Base-by-base conservation (phyloP, 1,140 invertebrate genomes). In the Heliconius hewitsoni region DNA sequence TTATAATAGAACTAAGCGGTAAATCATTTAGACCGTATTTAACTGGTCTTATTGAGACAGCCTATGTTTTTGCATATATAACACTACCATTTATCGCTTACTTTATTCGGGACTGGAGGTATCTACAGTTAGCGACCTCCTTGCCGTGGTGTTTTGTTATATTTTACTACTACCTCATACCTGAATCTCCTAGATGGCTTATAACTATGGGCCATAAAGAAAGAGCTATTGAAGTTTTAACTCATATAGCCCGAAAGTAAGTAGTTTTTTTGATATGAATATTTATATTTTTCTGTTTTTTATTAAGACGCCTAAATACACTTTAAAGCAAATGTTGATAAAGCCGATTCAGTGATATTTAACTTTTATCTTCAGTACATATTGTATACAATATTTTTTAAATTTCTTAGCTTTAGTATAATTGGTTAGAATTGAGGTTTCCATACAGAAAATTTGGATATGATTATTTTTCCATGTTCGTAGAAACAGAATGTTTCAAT, bases 21-120 rank as follows among this genome's bases (percentile, higher is more conserved):
- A 92, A 90, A 79, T 91, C 91, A 2, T 93, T 94, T 57, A 86
- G 91, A 76, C 89, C 90, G 8, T 93, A 91, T 71, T 46, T 91
- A 4, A 82, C 84, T 5, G 92, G 86, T 55, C 81, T 94, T 16
- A 75, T 81, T 27, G 92, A 93, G 77, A 83, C 89, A 74, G 82
- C 90, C 8, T 93, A 86, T 73, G 73, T 93, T 13, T 76, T 83
- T 6, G 81, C 95, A 18, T 96, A 97, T 77, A 95, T 96, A 39
- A 89, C 92, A 0, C 94, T 97, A 1, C 93, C 96, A 3, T 94
- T 95, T 0, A 95, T 96, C 80, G 97, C 96, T 2, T 97, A 96
- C 85, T 92, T 96, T 55, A 85, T 97, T 13, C 95, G 95, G 74
- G 95, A 96, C 78, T 97, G 97, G 97, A 92, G 95, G 76, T 83